Conservation (phyloP, 2,113 vertebrate genomes). For the Pelecanoides urinatrix region DNA sequence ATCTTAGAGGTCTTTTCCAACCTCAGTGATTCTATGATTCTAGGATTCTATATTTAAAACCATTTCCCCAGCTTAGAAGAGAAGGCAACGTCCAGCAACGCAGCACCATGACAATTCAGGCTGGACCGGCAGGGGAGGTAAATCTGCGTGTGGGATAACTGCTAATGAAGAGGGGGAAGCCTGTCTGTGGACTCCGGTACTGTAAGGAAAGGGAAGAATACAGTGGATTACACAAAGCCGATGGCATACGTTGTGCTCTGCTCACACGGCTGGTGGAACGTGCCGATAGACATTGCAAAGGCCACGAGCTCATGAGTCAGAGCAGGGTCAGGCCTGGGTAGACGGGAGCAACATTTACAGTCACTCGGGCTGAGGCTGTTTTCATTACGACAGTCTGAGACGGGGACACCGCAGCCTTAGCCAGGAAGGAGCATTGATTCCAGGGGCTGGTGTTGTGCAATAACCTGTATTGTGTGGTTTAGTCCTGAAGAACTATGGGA, state of each 20-base stretch:
- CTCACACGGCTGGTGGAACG: not conserved
- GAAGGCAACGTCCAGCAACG: not conserved
- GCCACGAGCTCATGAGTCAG: not conserved
- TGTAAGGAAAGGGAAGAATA: not conserved
- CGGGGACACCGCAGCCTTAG: fast-evolving
- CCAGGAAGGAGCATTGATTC: not conserved
- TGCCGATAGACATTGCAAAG: not conserved
- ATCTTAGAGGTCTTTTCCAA: too few species aligned
- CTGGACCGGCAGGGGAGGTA: not conserved
- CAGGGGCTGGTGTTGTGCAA: not conserved
- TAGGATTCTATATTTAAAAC: not conserved
- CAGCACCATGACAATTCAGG: not conserved
- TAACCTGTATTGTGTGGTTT: not conserved
- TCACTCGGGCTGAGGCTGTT: not conserved
- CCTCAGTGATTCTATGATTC: too few species aligned
- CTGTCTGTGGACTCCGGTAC: too few species aligned
- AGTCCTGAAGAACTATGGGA: not conserved
- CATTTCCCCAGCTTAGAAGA: not conserved
- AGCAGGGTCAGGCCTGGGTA: not conserved
- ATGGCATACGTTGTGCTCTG: not conserved
- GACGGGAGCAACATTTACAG: not conserved
- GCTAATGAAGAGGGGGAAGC: not conserved
- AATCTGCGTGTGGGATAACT: not conserved
- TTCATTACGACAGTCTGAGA: fast-evolving
- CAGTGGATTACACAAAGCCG: not conserved